A percentile compares a stretch with the other conserved stretches of the same genome.
These are phyloP conservation scores for Argyresthia albistria DNA, from an alignment of 2,888 invertebrate species.

Conservation along the genomic window DNA sequence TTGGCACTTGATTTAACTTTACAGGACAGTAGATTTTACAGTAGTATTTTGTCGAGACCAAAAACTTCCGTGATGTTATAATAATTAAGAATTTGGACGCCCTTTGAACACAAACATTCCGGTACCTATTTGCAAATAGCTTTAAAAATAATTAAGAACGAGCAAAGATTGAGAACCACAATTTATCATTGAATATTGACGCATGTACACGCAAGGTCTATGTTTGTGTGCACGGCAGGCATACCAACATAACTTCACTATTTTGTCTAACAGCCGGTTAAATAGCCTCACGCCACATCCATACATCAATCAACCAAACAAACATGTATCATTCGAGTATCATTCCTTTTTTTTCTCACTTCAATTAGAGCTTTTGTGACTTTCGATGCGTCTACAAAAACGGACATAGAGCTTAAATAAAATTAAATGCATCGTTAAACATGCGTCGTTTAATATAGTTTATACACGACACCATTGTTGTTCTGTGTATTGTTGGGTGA, in stretches of 20 bases:
- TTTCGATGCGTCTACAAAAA: constrained; percentile 30
- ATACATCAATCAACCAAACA: constrained; percentile 66
- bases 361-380: constrained; percentile 68
- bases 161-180: constrained; percentile 35
- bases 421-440: constrained; percentile 59
- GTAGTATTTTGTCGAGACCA: too few species aligned
- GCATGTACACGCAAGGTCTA: constrained; percentile 16
- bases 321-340: constrained; percentile 39
- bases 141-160: too few species aligned
- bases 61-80: too few species aligned
- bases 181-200: constrained; percentile 7
- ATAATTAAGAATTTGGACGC: too few species aligned
- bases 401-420: constrained; percentile 43
- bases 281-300: constrained; percentile 61
- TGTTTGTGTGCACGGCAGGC: constrained; percentile 36
- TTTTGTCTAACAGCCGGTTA: constrained; percentile 69
- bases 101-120: too few species aligned
- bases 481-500: constrained; percentile 22
- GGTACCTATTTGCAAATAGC: too few species aligned
- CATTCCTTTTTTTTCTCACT: constrained; percentile 56
- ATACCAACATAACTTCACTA: constrained; percentile 40
- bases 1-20: too few species aligned
- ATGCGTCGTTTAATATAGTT: constrained; percentile 22
- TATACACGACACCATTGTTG: constrained; percentile 21
- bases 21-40: too few species aligned